Conservation (phyloP, 2,113 vertebrate species). For the Megaceryle maxima region DNA sequence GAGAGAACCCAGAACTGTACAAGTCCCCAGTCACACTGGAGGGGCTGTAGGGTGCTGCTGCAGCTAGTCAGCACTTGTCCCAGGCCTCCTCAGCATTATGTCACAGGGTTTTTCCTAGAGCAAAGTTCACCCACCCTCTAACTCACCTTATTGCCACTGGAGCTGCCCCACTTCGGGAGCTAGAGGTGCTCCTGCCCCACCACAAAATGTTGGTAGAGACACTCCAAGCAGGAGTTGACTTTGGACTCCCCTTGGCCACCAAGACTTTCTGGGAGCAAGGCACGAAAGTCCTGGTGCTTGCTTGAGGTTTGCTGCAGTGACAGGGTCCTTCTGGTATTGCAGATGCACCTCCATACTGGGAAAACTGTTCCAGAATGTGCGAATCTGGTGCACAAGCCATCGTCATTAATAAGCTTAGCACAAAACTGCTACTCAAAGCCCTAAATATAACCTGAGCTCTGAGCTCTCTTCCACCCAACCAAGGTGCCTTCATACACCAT, state of each 20-base stretch:
- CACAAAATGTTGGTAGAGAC: neutral
- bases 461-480: slow-evolving; percentile 20
- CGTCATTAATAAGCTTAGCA: slow-evolving; percentile 57
- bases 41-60: neutral
- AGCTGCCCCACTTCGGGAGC: neutral
- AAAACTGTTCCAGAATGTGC: slow-evolving; percentile 27
- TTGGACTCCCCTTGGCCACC: accelerated
- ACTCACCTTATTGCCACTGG: neutral
- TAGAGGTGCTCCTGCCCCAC: neutral
- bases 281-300: neutral
- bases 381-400: slow-evolving; percentile 39
- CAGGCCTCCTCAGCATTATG: neutral
- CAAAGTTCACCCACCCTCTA: neutral
- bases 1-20: neutral
- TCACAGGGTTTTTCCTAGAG: neutral
- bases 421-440: slow-evolving; percentile 27
- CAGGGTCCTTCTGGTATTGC: neutral
- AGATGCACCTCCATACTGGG: neutral
- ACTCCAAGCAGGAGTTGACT: neutral
- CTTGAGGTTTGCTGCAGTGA: neutral
- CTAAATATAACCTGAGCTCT: slow-evolving; percentile 68
- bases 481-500: slow-evolving; percentile 10
- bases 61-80: neutral
- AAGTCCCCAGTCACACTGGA: accelerated
- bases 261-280: accelerated